phyloP scores from a whole-genome alignment of 2,888 invertebrate species.

The Synergus laeviventris region DNA sequence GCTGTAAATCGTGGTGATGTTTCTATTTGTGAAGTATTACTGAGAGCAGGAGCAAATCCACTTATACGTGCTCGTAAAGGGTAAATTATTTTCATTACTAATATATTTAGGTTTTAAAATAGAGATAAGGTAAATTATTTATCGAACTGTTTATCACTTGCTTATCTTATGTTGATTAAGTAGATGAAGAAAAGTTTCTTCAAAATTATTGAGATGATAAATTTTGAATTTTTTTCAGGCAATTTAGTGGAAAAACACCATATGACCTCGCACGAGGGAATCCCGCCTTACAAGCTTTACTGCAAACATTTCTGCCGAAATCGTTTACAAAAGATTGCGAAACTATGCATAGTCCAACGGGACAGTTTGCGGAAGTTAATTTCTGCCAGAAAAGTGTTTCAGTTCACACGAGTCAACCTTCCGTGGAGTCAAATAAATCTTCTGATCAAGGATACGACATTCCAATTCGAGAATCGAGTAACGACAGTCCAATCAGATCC shows the following conservation, averaged over 20 bases:
- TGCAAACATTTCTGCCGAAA: constrained; percentile 67
- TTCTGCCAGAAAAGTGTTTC: constrained; percentile 67
- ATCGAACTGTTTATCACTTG: too few species aligned
- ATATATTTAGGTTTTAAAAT: too few species aligned
- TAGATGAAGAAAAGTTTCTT: not conserved
- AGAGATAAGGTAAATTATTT: too few species aligned
- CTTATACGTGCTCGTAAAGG: constrained; percentile 77
- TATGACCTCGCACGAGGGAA: constrained; percentile 69
- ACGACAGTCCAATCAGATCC: constrained; percentile 65
- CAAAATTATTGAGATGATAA: not conserved
- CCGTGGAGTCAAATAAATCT: constrained; percentile 71
- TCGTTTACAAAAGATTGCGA: constrained; percentile 67
- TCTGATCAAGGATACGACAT: constrained; percentile 69
- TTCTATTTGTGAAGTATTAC: constrained; percentile 77
- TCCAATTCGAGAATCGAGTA: constrained; percentile 62
- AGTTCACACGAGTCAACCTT: constrained; percentile 70
- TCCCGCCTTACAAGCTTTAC: constrained; percentile 62
- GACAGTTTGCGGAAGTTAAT: constrained; percentile 65
- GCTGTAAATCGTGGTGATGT: constrained; percentile 79
- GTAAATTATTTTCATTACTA: constrained; percentile 62
- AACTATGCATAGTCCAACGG: constrained; percentile 65
- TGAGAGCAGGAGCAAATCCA: constrained; percentile 79
- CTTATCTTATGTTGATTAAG: constrained; percentile 31
- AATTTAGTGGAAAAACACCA: constrained; percentile 72
- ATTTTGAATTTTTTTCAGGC: constrained; percentile 59